Evolutionary conservation across 2,888 invertebrate genomes (phyloP), one percentile per base, ranked within the genome.

Genomic region (Sphaerophoria rueppellii): DNA sequence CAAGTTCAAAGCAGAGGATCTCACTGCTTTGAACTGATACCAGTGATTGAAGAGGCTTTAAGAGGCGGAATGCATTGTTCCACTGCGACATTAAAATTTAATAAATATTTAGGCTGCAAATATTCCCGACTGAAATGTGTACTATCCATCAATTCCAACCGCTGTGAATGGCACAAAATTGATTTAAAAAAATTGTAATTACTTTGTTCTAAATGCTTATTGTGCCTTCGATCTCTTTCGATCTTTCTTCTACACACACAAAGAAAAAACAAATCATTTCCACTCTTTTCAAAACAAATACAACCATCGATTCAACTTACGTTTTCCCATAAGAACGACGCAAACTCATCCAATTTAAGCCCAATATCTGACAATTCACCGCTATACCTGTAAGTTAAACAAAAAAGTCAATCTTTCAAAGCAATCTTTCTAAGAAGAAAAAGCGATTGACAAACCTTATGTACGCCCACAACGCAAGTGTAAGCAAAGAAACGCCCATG

Each of bases 361-460:
- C 98, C 98, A 58, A 98, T 92, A 89, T 98, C 97, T 88, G 96
- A 93, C 92, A 97, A 94, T 91, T 98, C 98, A 50, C 99, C 99
- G 90, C 97, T 98, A 92, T 98, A 98, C 90, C 98, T 98, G 92
- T 88, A 89, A 87, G 43, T 16, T 5, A 11, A 4, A 34, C 1
- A 12, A 32, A 43, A 46, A 4, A 9, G 32, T 12, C 11, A 11
- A 9, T 11, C 9, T n/a, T n/a, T n/a, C n/a, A n/a, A 7, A 9
- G 0, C 0, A 43, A 7, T 11, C 12, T 0, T 43, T 40, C 6
- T 40, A 40, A 43, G 0, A 43, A 43, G 9, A 0, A 43, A 43
- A 3, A 11, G 6, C 4, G n/a, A n/a, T n/a, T 6, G 9, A 3
- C 67, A 40, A 58, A 98, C 97, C 98, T 96, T 87, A 98, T 96